These are phyloP conservation scores for Junonia oenone DNA, from an alignment of 2,888 invertebrate species.

Conservation along the genomic window DNA sequence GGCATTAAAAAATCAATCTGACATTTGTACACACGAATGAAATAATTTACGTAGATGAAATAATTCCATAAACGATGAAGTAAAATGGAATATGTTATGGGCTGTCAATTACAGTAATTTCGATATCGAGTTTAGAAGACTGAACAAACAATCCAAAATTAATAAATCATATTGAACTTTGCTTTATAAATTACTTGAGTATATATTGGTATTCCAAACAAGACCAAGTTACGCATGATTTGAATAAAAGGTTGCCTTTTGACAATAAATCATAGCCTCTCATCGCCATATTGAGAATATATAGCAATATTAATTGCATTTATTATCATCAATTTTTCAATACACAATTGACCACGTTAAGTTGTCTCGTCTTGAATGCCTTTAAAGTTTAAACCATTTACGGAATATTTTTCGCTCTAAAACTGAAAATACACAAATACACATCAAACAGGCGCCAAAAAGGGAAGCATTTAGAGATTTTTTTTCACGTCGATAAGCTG, in stretches of 20 bases:
- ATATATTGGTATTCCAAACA: neutral
- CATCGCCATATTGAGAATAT: too few relatives aligned
- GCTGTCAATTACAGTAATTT: neutral
- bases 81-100: neutral
- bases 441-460: neutral
- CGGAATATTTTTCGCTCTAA: too few relatives aligned
- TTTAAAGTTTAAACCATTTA: too few relatives aligned
- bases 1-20: conserved; percentile 22
- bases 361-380: too few relatives aligned
- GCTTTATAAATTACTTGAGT: neutral
- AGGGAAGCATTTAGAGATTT: neutral
- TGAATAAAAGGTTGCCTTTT: too few relatives aligned
- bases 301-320: too few relatives aligned
- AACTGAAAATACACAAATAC: too few relatives aligned
- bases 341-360: too few relatives aligned
- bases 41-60: conserved; percentile 13
- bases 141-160: too few relatives aligned
- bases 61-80: neutral
- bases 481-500: neutral
- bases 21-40: conserved; percentile 13
- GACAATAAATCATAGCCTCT: too few relatives aligned
- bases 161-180: neutral
- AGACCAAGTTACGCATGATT: neutral
- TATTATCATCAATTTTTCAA: too few relatives aligned
- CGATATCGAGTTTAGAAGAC: neutral